A percentile compares a stretch with the other conserved stretches of the same genome.
phyloP scores from a whole-genome alignment of 2,113 vertebrate species.

The Perca fluviatilis region DNA sequence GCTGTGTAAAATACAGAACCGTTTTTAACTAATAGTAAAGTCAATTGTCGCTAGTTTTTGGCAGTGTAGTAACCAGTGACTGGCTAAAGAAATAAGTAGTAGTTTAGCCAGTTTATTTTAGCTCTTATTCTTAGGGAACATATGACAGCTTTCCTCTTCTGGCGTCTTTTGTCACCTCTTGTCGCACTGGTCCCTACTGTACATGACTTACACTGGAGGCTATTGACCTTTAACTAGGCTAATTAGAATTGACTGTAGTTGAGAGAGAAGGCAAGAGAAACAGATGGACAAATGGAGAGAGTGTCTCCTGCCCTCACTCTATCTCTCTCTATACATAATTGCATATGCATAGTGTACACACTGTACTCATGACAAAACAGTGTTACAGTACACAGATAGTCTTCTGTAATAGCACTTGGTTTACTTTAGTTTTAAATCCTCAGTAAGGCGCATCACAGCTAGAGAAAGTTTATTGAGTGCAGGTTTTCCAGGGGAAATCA shows the following conservation, averaged over 20 bases:
- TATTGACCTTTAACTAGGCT: conserved; percentile 80
- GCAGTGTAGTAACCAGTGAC: neutral
- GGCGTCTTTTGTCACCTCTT: conserved; percentile 15
- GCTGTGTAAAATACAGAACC: neutral
- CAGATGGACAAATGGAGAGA: conserved; percentile 42
- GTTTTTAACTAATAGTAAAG: neutral
- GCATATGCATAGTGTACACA: neutral
- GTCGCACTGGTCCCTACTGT: conserved; percentile 52
- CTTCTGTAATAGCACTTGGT: conserved; percentile 43
- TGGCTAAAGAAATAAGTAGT: neutral
- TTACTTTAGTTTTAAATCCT: conserved; percentile 59
- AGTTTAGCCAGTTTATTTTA: neutral
- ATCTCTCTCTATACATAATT: neutral
- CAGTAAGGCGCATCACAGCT: conserved; percentile 50
- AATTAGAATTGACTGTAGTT: conserved; percentile 83
- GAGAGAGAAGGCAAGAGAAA: conserved; percentile 38
- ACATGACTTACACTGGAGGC: conserved; percentile 62
- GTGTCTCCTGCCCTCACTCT: neutral
- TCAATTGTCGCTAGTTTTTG: neutral
- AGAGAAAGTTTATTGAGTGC: conserved; percentile 69
- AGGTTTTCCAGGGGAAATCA: conserved; percentile 81
- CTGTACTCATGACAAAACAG: conserved; percentile 14
- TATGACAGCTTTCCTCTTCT: neutral
- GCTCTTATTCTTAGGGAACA: neutral
- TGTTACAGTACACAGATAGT: conserved; percentile 2